A percentile compares a stretch with the other conserved stretches of the same genome.
phyloP scores from a whole-genome alignment of 1,140 invertebrate genomes.

The Brachionus paranguensis region DNA sequence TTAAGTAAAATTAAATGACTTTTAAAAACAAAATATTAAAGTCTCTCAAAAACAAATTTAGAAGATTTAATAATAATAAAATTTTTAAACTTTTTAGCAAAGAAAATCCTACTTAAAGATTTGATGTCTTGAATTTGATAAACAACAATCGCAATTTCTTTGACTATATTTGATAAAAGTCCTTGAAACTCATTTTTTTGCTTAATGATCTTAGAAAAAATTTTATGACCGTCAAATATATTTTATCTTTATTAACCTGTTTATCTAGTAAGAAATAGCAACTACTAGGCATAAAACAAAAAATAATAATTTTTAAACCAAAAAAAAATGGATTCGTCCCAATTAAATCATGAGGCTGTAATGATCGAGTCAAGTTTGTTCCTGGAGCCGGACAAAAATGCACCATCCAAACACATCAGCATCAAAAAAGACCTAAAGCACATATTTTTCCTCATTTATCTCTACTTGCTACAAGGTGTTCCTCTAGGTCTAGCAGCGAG shows the following conservation, averaged over 20 bases:
- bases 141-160: background rate
- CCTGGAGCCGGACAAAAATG: background rate
- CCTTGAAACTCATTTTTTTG: background rate
- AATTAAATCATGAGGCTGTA: background rate
- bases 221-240: background rate
- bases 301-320: background rate
- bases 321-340: background rate
- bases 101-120: too few species aligned
- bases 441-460: slow-evolving; percentile 65
- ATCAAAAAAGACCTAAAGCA: slow-evolving; percentile 26
- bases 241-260: background rate
- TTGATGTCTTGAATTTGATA: too few species aligned
- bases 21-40: too few species aligned
- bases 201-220: background rate
- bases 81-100: too few species aligned
- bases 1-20: too few species aligned
- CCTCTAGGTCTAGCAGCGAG: slow-evolving; percentile 84
- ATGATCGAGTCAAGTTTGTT: slow-evolving; percentile 21
- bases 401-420: background rate
- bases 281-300: background rate
- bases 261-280: background rate
- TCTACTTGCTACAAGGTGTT: slow-evolving; percentile 86
- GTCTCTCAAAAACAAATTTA: too few species aligned
- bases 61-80: too few species aligned
- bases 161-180: background rate